A percentile compares a stretch with the other conserved stretches of the same genome.
Conservation (phyloP, 2,113 vertebrate genomes). For the Clarias batrachus region DNA sequence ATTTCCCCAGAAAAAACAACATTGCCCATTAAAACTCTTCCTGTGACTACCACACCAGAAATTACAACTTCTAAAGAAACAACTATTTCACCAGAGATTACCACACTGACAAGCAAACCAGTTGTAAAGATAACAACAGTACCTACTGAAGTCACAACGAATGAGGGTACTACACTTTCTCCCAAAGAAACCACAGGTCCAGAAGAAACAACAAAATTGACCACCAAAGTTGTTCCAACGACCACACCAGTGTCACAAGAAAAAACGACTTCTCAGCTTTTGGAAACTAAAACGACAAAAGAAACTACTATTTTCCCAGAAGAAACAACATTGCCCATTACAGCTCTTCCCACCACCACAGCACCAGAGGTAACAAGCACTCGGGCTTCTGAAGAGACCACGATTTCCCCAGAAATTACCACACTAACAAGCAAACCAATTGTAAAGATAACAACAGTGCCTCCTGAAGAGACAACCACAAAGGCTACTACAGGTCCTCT, state of each 20-base stretch:
- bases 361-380: neutral
- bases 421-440: conserved; percentile 21
- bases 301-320: neutral
- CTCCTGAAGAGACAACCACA: neutral
- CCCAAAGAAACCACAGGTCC: conserved; percentile 8
- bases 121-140: neutral
- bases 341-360: neutral
- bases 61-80: neutral
- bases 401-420: neutral
- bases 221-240: neutral
- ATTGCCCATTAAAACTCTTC: no score
- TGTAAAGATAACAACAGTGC: neutral
- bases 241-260: neutral
- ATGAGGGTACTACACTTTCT: neutral
- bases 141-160: neutral
- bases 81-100: neutral
- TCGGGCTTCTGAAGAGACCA: neutral
- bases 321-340: neutral
- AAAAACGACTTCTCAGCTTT: neutral
- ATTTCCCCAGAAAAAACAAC: neutral
- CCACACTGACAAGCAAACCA: neutral
- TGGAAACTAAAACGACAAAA: neutral
- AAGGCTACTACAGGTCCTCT: neutral
- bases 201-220: neutral
- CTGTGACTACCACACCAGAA: neutral